phyloP scores from a whole-genome alignment of 2,113 vertebrate species.

The Empidonax alnorum region DNA sequence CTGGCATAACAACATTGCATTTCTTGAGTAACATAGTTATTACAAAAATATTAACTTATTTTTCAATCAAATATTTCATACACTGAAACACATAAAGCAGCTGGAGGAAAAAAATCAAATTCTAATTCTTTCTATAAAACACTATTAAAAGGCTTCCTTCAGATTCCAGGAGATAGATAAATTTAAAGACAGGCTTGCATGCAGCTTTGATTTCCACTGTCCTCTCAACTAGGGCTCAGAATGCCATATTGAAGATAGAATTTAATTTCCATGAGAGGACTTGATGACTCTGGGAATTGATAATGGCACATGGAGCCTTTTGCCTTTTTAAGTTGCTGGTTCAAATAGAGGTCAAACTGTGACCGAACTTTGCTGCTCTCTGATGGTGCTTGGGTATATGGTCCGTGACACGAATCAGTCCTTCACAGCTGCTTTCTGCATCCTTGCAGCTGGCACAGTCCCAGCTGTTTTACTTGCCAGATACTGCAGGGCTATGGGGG shows the following conservation, averaged over 20 bases:
- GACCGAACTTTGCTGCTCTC: neutral
- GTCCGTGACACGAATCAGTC: neutral
- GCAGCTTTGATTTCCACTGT: neutral
- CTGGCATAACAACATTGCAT: neutral
- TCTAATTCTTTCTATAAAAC: neutral
- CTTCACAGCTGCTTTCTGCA: neutral
- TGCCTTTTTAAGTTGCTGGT: neutral
- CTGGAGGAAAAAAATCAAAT: conserved; percentile 28
- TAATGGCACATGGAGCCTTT: neutral
- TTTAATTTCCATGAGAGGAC: neutral
- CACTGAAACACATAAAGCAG: conserved; percentile 34
- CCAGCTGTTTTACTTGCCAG: neutral
- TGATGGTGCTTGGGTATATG: neutral
- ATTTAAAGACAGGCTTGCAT: neutral
- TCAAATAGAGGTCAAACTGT: neutral
- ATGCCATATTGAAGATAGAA: neutral
- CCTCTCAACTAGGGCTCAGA: neutral
- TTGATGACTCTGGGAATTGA: neutral
- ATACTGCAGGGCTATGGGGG: neutral
- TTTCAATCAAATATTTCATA: conserved; percentile 51
- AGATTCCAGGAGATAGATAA: neutral
- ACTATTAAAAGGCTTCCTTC: neutral
- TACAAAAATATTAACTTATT: conserved; percentile 44
- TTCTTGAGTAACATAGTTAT: conserved; percentile 9
- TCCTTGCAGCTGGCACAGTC: neutral